Evolutionary conservation across 2,797 vertebrate genomes (phyloP), one percentile per base, ranked within the genome.

Genomic region (Sebastes alutus): DNA sequence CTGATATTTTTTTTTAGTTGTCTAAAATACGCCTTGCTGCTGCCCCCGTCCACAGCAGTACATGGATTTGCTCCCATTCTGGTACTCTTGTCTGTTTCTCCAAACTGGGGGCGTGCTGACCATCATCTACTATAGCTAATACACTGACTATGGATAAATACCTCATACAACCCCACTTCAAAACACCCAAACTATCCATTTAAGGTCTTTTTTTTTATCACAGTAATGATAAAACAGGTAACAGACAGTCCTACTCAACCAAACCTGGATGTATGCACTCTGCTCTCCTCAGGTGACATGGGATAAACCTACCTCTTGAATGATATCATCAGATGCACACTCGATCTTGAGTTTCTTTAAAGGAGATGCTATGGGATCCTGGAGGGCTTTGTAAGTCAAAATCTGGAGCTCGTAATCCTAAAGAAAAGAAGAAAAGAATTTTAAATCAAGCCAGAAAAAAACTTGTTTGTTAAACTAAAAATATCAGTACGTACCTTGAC

Each of bases 401-500:
- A 99, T 87, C 90, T 98, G 98, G 22, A 99, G 95, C 86, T 99
- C 98, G 0, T 98, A 99, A 80, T 99, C 98, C 98, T 99, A 18
- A 1, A 54, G 30, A 42, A 29, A 4, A 10, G 10, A 4, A 18
- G 5, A 29, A 20, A 9, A 67, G 1, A 2, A n/a, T 54, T 6
- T 58, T 7, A 16, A 46, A 25, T 54, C 0, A 56, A 25, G 13
- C 2, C 25, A 56, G 6, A 0, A 49, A 4, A 12, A 2, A 11
- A 11, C 1, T 3, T n/a, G 10, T 11, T 52, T 52, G 4, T n/a
- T 4, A 32, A 58, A 8, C 2, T 54, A 2, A 9, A 29, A 10
- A 1, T 2, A 5, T 49, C 1, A 1, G 29, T 2, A 58, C 72
- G 2, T 64, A 99, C 98, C 97, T 99, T 99, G 87, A 99, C 97